These are phyloP conservation scores for Chionomys nivalis DNA, from an alignment of 2,113 vertebrate species.

Conservation along the genomic window DNA sequence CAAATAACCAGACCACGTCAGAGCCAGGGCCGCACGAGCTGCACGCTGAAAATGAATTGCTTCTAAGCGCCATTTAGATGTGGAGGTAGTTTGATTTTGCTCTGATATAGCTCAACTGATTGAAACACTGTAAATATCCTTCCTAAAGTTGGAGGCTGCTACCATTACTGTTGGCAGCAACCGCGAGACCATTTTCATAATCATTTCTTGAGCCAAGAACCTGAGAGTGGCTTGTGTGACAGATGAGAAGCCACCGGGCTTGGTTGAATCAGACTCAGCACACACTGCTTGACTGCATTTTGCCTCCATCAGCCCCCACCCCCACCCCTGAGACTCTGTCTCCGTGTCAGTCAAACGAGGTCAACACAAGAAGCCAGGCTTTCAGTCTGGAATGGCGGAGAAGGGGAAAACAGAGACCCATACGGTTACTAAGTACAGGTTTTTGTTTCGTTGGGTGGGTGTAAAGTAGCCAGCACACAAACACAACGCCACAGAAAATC, in stretches of 20 bases:
- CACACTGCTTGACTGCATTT: constrained; percentile 38
- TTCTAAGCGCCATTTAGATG: constrained; percentile 53
- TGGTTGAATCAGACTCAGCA: constrained; percentile 75
- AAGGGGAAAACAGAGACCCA: constrained; percentile 25
- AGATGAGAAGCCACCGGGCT: constrained; percentile 67
- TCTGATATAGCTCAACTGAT: constrained; percentile 67
- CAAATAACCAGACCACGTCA: constrained; percentile 29
- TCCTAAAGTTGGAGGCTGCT: constrained; percentile 75
- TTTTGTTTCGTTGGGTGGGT: neutral
- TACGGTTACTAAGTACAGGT: neutral
- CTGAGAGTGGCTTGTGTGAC: constrained; percentile 67
- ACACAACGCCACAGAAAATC: constrained; percentile 43
- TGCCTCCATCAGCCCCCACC: constrained; percentile 50
- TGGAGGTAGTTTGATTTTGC: constrained; percentile 65
- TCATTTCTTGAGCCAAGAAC: constrained; percentile 78
- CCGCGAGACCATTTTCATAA: constrained; percentile 80
- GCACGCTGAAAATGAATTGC: constrained; percentile 35
- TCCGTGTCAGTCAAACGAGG: constrained; percentile 66
- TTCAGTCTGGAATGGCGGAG: neutral
- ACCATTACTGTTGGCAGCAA: constrained; percentile 67
- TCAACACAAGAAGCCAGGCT: constrained; percentile 55
- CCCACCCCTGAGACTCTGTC: constrained; percentile 5
- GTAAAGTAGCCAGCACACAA: neutral
- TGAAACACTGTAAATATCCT: constrained; percentile 77
- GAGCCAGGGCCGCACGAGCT: neutral